phyloP scores from a whole-genome alignment of 2,888 invertebrate genomes.

The Andrena camellia region DNA sequence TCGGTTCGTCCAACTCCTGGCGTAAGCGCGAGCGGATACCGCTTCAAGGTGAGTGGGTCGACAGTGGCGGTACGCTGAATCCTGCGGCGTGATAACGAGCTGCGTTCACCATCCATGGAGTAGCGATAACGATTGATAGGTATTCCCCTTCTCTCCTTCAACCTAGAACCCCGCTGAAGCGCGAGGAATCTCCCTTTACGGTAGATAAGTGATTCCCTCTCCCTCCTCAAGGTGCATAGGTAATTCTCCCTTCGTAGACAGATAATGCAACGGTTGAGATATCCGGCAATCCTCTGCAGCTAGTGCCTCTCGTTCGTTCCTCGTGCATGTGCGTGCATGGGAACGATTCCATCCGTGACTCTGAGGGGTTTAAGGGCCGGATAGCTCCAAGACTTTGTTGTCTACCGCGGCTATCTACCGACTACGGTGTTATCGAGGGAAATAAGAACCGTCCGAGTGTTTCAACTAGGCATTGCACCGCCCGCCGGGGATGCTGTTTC shows the following conservation, averaged over 20 bases:
- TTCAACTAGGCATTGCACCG: neutral
- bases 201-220: conserved; percentile 45
- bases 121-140: conserved; percentile 60
- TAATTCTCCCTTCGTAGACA: conserved; percentile 41
- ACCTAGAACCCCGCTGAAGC: neutral
- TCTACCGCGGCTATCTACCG: neutral
- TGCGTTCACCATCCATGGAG: conserved; percentile 41
- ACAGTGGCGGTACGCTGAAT: conserved; percentile 36
- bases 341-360: conserved; percentile 19
- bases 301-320: neutral
- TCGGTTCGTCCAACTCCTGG: conserved; percentile 37
- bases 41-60: conserved; percentile 28
- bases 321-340: conserved; percentile 17
- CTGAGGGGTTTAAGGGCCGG: conserved; percentile 5
- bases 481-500: too few species aligned
- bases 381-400: too few species aligned
- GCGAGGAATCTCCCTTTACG: conserved; percentile 20
- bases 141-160: neutral
- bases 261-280: conserved; percentile 42
- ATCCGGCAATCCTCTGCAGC: conserved; percentile 29
- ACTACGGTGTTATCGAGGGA: neutral
- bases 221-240: conserved; percentile 24
- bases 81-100: conserved; percentile 54
- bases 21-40: conserved; percentile 8
- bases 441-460: neutral